Conservation (phyloP, 2,113 vertebrate species). For the Camelus bactrianus region DNA sequence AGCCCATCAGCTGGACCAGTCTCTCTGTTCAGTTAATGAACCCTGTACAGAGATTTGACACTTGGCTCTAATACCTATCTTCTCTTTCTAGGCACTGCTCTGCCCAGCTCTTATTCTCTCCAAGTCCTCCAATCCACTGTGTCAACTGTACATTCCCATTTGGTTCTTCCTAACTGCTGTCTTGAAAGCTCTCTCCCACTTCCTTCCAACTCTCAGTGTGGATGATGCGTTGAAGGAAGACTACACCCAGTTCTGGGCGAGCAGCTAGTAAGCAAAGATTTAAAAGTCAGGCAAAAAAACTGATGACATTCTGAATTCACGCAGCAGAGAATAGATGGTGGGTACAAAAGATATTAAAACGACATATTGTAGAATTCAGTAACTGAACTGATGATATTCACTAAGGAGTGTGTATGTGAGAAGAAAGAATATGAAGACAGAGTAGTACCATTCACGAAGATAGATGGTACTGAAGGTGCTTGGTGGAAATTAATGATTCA, state of each 20-base stretch:
- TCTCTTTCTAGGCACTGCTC: background rate
- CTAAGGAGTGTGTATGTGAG: background rate
- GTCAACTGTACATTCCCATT: background rate
- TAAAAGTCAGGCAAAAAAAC: background rate
- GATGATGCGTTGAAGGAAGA: background rate
- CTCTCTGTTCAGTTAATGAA: background rate
- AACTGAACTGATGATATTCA: background rate
- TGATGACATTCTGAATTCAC: background rate
- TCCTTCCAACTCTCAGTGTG: background rate
- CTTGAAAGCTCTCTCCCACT: background rate
- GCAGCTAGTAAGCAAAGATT: background rate
- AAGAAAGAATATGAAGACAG: background rate
- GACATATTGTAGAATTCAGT: background rate
- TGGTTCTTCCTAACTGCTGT: background rate
- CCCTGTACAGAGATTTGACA: background rate
- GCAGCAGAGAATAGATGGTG: background rate
- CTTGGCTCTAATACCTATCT: background rate
- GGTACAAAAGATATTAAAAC: background rate
- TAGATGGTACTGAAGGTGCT: background rate
- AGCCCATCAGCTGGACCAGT: background rate
- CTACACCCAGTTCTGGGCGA: background rate
- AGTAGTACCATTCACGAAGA: constrained; percentile 1
- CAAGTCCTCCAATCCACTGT: background rate
- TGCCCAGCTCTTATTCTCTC: background rate
- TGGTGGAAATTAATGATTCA: background rate